These are phyloP conservation scores for Biston stratarius DNA, from an alignment of 2,888 invertebrate species.

Conservation along the genomic window DNA sequence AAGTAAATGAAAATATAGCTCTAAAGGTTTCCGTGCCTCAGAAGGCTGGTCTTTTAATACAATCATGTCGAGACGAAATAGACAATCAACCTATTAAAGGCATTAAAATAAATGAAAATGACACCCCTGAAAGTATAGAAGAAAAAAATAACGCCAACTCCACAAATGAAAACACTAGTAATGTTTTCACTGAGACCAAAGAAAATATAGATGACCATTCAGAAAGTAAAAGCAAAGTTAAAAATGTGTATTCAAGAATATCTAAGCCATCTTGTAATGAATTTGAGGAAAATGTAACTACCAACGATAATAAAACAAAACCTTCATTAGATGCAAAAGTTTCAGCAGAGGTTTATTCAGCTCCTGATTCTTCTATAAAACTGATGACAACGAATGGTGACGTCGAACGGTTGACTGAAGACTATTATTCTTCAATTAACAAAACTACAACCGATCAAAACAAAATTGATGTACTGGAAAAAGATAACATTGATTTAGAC, in stretches of 20 bases:
- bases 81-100: neutral
- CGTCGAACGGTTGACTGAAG: neutral
- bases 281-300: neutral
- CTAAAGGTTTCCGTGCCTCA: neutral
- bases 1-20: neutral
- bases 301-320: conserved; percentile 5
- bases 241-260: neutral
- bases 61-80: neutral
- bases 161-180: neutral
- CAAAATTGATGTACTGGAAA: neutral
- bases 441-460: conserved; percentile 3
- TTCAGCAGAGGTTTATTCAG: neutral
- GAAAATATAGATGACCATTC: neutral
- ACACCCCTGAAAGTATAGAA: neutral
- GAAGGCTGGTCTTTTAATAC: neutral
- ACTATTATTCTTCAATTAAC: neutral
- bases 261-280: neutral
- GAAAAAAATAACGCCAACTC: neutral
- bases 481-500: conserved; percentile 24
- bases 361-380: neutral
- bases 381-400: no score
- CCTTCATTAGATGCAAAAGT: neutral
- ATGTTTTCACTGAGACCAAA: neutral
- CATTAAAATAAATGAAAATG: neutral
- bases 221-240: conserved; percentile 1